Evolutionary conservation across 2,797 vertebrate genomes (phyloP).

Genomic region (Otus scops): DNA sequence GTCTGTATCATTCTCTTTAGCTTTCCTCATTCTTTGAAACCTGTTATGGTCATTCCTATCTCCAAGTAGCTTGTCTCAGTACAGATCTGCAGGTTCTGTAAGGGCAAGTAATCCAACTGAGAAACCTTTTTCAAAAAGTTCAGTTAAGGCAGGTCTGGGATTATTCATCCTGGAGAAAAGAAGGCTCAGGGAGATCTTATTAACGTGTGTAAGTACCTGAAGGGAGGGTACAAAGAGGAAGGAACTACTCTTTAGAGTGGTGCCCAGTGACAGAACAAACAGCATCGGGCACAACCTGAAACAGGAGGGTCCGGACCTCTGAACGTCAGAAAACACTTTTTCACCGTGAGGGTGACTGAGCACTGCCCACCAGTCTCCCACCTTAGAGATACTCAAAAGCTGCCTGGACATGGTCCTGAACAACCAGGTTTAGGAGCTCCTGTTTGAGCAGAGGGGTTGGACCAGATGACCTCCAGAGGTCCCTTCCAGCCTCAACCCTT

Average conservation of each 20-base stretch:
- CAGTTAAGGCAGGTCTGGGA: background rate
- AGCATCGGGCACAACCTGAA: fast-evolving
- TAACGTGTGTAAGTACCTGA: too few relatives aligned
- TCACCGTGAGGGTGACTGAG: fast-evolving
- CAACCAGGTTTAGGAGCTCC: background rate
- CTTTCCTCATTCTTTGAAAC: background rate
- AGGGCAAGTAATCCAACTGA: too few relatives aligned
- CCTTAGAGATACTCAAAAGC: background rate
- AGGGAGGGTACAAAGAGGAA: background rate
- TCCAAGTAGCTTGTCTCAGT: background rate
- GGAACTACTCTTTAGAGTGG: background rate
- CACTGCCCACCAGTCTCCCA: background rate
- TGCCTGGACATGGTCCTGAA: fast-evolving
- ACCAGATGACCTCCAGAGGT: background rate
- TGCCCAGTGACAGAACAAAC: background rate
- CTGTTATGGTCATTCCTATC: fast-evolving
- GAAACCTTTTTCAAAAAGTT: background rate
- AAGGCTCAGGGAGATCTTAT: fast-evolving
- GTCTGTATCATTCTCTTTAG: fast-evolving
- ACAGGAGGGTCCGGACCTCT: background rate
- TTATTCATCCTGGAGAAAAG: background rate
- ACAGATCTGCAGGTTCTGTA: background rate
- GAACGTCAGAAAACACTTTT: background rate
- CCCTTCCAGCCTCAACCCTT: background rate
- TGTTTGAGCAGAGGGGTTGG: background rate